These are phyloP conservation scores for Cremastobaeus sp. DNA, from an alignment of 2,888 invertebrate genomes.

Conservation along the genomic window DNA sequence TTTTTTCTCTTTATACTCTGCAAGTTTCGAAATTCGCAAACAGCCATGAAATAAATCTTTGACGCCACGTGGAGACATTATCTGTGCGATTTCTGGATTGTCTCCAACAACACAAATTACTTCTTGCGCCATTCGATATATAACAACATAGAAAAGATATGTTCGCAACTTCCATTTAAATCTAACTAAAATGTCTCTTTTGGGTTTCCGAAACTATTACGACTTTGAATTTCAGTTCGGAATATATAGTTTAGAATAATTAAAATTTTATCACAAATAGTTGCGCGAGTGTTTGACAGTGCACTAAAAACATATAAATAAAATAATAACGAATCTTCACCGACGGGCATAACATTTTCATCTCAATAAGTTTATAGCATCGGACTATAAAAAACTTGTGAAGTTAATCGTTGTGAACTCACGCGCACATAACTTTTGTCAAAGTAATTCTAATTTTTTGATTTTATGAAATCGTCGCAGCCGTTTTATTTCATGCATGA, in stretches of 20 bases:
- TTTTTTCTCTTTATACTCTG: slow-evolving; percentile 23
- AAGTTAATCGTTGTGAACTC: too few species aligned
- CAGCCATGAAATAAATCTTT: slow-evolving; percentile 55
- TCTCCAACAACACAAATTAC: slow-evolving; percentile 59
- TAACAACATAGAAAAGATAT: slow-evolving; percentile 41
- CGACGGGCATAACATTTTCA: too few species aligned
- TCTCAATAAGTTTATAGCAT: too few species aligned
- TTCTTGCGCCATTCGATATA: slow-evolving; percentile 51
- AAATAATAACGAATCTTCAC: too few species aligned
- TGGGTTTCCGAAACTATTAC: slow-evolving; percentile 36
- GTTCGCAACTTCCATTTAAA: slow-evolving; percentile 51
- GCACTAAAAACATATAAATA: too few species aligned
- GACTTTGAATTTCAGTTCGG: slow-evolving; percentile 42
- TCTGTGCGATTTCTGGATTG: slow-evolving; percentile 55
- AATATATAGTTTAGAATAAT: slow-evolving; percentile 21
- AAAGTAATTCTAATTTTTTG: too few species aligned
- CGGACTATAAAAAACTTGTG: too few species aligned
- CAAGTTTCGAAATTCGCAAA: slow-evolving; percentile 42
- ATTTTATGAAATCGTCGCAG: too few species aligned
- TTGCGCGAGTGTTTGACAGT: too few species aligned
- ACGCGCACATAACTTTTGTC: too few species aligned
- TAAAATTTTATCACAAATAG: slow-evolving; percentile 33
- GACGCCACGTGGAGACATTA: slow-evolving; percentile 46
- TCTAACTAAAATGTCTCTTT: slow-evolving; percentile 48
- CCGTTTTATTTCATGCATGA: too few species aligned